A percentile compares a stretch with the other conserved stretches of the same genome.
Evolutionary conservation across 2,888 invertebrate genomes (phyloP).

Genomic region (Agriopis aurantiaria): DNA sequence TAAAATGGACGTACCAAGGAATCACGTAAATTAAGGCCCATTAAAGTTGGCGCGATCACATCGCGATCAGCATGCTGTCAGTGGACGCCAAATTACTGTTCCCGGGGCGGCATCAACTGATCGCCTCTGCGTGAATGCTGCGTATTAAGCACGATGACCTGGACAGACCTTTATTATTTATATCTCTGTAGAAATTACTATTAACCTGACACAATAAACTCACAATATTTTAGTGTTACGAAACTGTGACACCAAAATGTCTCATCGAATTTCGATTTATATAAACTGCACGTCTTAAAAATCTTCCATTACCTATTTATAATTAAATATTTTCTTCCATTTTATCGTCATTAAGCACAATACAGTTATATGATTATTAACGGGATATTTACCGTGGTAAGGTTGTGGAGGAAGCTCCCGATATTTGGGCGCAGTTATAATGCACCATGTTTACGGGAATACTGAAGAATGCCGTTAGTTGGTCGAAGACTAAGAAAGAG

Average conservation of each 20-base stretch:
- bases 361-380: too few species aligned
- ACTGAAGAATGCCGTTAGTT: too few species aligned
- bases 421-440: too few species aligned
- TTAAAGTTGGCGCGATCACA: neutral
- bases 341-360: slow-evolving; percentile 16
- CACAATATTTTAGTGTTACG: neutral
- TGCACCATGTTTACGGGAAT: too few species aligned
- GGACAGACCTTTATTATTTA: neutral
- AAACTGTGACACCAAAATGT: slow-evolving; percentile 17
- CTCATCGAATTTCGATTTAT: slow-evolving; percentile 6
- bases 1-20: too few species aligned
- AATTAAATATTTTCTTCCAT: slow-evolving; percentile 5
- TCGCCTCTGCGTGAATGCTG: neutral
- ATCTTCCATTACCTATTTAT: neutral
- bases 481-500: too few species aligned
- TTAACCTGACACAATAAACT: slow-evolving; percentile 7
- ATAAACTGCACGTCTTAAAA: slow-evolving; percentile 12
- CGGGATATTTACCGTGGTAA: too few species aligned
- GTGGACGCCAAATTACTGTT: neutral
- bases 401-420: too few species aligned
- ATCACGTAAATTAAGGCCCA: neutral
- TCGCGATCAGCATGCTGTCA: neutral
- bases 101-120: neutral
- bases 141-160: neutral
- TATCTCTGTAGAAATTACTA: neutral